These are phyloP conservation scores for Drosophila ezoana DNA, from an alignment of 2,888 invertebrate species.

Conservation along the genomic window DNA sequence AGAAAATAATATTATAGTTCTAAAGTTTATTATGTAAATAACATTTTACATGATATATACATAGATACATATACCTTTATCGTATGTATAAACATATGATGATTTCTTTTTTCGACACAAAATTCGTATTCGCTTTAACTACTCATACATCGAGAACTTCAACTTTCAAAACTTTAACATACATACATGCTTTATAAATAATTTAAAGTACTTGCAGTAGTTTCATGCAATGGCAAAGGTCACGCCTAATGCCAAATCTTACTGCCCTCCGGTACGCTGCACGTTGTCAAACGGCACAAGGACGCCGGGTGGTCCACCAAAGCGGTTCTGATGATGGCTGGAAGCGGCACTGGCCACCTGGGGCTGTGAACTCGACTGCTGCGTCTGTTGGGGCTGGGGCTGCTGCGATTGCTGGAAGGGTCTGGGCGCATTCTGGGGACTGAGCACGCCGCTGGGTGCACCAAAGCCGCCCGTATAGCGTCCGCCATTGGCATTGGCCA, in stretches of 20 bases:
- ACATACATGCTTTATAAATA: constrained; percentile 71
- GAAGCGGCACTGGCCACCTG: constrained; percentile 18
- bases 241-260: constrained; percentile 23
- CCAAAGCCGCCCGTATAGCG: constrained; percentile 79
- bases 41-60: constrained; percentile 42
- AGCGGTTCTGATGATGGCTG: constrained; percentile 68
- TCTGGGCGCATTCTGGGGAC: constrained; percentile 61
- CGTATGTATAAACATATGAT: constrained; percentile 7
- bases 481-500: constrained; percentile 22
- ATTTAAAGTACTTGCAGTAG: constrained; percentile 68
- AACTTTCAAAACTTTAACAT: constrained; percentile 59
- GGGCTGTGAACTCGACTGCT: constrained; percentile 3
- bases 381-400: constrained; percentile 11
- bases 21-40: constrained; percentile 54
- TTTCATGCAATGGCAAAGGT: constrained; percentile 2
- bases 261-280: constrained; percentile 60
- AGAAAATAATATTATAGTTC: constrained; percentile 11
- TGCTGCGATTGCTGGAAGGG: constrained; percentile 60
- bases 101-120: constrained; percentile 9
- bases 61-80: constrained; percentile 25
- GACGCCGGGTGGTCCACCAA: constrained; percentile 84
- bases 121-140: constrained; percentile 43
- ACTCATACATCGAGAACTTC: constrained; percentile 18
- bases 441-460: constrained; percentile 71
- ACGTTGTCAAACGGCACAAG: constrained; percentile 83